A percentile compares a stretch with the other conserved stretches of the same genome.
Evolutionary conservation across 2,888 invertebrate genomes (phyloP).

Genomic region (Eueremaeus valkanovi): DNA sequence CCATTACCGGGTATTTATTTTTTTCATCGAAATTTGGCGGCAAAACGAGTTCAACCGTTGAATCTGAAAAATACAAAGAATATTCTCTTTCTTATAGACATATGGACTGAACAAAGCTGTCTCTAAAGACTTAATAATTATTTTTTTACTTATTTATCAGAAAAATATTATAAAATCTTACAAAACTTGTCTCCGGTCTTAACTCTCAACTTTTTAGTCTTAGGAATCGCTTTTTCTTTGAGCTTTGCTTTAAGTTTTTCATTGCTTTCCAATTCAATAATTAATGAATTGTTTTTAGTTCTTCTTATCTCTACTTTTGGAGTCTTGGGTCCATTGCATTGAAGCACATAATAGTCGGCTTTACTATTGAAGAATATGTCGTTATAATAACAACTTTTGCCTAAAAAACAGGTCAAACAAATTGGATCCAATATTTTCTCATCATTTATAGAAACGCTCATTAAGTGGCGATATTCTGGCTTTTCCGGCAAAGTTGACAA

Average conservation of each 20-base stretch:
- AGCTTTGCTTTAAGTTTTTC: neutral
- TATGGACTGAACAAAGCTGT: too few species aligned
- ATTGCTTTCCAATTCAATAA: constrained; percentile 32
- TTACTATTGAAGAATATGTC: constrained; percentile 58
- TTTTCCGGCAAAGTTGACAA: constrained; percentile 77
- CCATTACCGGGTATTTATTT: constrained; percentile 80
- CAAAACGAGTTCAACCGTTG: constrained; percentile 76
- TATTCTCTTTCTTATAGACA: too few species aligned
- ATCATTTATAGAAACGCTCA: constrained; percentile 64
- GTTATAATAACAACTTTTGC: constrained; percentile 50
- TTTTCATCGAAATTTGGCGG: constrained; percentile 90
- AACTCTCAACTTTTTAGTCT: constrained; percentile 24
- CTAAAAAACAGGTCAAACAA: constrained; percentile 77
- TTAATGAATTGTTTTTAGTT: constrained; percentile 46
- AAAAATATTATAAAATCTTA: too few species aligned
- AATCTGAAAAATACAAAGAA: constrained; percentile 56
- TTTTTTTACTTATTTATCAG: too few species aligned
- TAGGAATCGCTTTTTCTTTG: constrained; percentile 16
- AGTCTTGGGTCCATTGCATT: constrained; percentile 85
- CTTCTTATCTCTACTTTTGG: constrained; percentile 65
- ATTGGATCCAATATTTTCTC: constrained; percentile 51
- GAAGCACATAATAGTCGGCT: constrained; percentile 73
- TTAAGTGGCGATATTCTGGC: constrained; percentile 82
- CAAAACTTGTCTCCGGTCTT: constrained; percentile 17
- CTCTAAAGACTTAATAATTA: neutral